Percentiles rank a stretch among this genome's conserved stretches.
These are phyloP conservation scores for Xylota segnis DNA, from an alignment of 2,888 invertebrate genomes.

Conservation along the genomic window DNA sequence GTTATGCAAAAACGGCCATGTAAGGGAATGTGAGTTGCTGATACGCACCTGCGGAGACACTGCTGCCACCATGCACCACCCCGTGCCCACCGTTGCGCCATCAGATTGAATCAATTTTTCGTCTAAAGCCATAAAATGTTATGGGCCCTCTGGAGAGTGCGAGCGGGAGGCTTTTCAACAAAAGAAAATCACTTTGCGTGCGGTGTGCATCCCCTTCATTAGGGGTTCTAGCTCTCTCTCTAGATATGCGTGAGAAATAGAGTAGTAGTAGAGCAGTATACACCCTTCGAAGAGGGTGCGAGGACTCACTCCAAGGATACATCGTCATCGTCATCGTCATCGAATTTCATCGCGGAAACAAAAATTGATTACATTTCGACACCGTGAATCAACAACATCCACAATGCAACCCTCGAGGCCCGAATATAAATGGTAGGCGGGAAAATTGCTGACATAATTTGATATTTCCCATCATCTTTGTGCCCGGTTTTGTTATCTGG, in stretches of 20 bases:
- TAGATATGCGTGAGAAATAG: constrained; percentile 42
- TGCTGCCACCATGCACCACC: constrained; percentile 32
- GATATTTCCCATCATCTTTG: constrained; percentile 75
- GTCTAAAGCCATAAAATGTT: constrained; percentile 72
- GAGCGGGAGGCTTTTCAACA: constrained; percentile 52
- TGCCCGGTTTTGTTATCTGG: constrained; percentile 71
- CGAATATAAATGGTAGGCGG: constrained; percentile 58
- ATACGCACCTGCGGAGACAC: constrained; percentile 60
- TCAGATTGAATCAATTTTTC: constrained; percentile 74
- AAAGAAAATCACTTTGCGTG: constrained; percentile 70
- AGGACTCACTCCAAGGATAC: constrained; percentile 1
- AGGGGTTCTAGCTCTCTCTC: too few species aligned
- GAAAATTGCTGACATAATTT: constrained; percentile 75
- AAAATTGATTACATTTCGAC: constrained; percentile 76
- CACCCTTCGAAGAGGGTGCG: background rate
- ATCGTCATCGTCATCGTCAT: constrained; percentile 50
- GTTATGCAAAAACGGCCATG: constrained; percentile 68
- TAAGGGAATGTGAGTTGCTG: constrained; percentile 39
- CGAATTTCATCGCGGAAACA: constrained; percentile 66
- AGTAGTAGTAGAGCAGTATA: too few species aligned
- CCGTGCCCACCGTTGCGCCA: constrained; percentile 10
- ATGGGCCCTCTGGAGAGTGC: constrained; percentile 48
- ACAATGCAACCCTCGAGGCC: constrained; percentile 60
- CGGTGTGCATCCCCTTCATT: constrained; percentile 52
- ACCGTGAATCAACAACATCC: constrained; percentile 61